Percentiles rank a stretch among this genome's conserved stretches.
Evolutionary conservation across 2,797 vertebrate species (phyloP).

Genomic region (Micromesistius poutassou): DNA sequence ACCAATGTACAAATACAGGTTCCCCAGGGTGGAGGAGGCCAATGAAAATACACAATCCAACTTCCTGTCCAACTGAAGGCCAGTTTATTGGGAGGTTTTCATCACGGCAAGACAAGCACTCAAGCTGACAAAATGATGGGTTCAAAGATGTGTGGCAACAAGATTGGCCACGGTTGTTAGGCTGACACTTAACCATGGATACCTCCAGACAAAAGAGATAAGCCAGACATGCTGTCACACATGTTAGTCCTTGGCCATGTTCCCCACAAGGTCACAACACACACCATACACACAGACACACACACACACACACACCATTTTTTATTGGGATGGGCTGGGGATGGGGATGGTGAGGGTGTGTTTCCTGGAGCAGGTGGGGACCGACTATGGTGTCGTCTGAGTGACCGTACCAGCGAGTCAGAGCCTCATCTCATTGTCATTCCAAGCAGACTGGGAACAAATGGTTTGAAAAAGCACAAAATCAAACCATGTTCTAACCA

Average conservation of each 20-base stretch:
- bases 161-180: no score
- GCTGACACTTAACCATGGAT: neutral
- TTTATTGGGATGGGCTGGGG: no score
- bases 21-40: neutral
- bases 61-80: neutral
- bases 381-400: neutral
- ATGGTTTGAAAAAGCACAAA: neutral
- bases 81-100: neutral
- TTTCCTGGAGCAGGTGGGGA: no score
- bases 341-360: no score
- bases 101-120: no score
- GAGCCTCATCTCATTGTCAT: constrained; percentile 22
- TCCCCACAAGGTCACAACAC: neutral
- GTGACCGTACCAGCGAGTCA: neutral
- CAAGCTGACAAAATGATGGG: no score
- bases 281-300: neutral
- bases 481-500: constrained; percentile 17
- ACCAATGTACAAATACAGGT: neutral
- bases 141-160: no score
- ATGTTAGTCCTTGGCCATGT: neutral
- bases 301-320: no score
- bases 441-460: constrained; percentile 33
- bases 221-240: neutral
- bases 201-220: neutral
- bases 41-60: neutral